These are phyloP conservation scores for Heteromyza rotundicornis DNA, from an alignment of 2,888 invertebrate genomes.

Conservation along the genomic window DNA sequence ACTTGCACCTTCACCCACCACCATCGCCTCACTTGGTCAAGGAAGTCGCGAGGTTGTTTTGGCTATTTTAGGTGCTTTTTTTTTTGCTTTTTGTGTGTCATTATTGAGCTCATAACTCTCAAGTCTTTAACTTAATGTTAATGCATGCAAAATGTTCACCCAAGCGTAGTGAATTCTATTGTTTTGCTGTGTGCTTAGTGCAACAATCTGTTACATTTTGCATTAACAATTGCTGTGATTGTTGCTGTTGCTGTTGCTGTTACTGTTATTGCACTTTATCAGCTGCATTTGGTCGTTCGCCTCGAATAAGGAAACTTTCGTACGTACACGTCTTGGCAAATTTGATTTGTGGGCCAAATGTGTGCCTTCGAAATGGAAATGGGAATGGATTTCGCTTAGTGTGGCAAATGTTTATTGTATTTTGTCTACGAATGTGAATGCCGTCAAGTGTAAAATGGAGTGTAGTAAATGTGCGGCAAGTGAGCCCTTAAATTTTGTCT, in stretches of 20 bases:
- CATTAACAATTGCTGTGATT: constrained; percentile 1
- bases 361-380: not conserved
- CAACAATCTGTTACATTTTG: not conserved
- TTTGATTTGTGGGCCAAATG: not conserved
- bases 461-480: not conserved
- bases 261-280: constrained; percentile 13
- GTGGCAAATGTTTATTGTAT: too few species aligned
- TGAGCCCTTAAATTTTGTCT: not conserved
- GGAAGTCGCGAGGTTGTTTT: not conserved
- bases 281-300: not conserved
- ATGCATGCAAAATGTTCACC: not conserved
- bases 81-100: constrained; percentile 7
- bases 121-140: not conserved
- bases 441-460: constrained; percentile 1
- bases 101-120: not conserved
- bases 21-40: not conserved
- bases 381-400: too few species aligned
- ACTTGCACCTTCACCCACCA: not conserved
- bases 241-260: constrained; percentile 10
- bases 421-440: not conserved
- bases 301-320: not conserved
- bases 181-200: constrained; percentile 16
- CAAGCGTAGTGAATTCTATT: constrained; percentile 19
- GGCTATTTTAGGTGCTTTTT: not conserved
- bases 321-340: not conserved